Evolutionary conservation across 2,888 invertebrate species (phyloP).

Genomic region (Tinea semifulvella): DNA sequence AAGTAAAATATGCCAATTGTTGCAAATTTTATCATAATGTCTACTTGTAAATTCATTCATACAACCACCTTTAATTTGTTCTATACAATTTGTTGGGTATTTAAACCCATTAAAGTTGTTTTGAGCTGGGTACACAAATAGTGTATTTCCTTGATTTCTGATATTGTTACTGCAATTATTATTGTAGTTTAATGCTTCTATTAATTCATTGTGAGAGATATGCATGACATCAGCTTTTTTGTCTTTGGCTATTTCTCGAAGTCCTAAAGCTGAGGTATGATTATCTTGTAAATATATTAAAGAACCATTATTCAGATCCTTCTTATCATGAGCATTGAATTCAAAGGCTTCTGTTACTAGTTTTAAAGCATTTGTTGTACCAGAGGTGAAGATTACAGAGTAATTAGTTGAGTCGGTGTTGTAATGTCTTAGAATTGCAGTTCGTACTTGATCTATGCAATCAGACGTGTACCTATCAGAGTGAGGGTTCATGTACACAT

Average conservation of each 20-base stretch:
- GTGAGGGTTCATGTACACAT: slow-evolving; percentile 92
- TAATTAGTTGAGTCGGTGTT: slow-evolving; percentile 83
- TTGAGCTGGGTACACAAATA: slow-evolving; percentile 90
- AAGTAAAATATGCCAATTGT: slow-evolving; percentile 77
- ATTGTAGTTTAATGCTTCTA: slow-evolving; percentile 34
- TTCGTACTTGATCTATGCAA: slow-evolving; percentile 84
- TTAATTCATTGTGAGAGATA: slow-evolving; percentile 67
- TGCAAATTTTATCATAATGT: slow-evolving; percentile 41
- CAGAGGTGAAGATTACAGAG: slow-evolving; percentile 91
- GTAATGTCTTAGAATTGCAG: slow-evolving; percentile 85
- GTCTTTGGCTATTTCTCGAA: slow-evolving; percentile 78
- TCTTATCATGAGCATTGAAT: slow-evolving; percentile 44
- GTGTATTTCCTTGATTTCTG: slow-evolving; percentile 39
- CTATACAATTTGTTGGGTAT: slow-evolving; percentile 81
- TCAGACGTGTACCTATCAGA: slow-evolving; percentile 84
- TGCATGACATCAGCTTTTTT: slow-evolving; percentile 64
- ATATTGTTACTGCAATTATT: slow-evolving; percentile 16
- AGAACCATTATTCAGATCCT: slow-evolving; percentile 53
- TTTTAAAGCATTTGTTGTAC: slow-evolving; percentile 89
- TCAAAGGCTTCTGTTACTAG: slow-evolving; percentile 83
- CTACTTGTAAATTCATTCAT: slow-evolving; percentile 48
- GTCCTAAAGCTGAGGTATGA: slow-evolving; percentile 95
- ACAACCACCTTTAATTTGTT: slow-evolving; percentile 68
- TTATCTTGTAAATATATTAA: slow-evolving; percentile 89
- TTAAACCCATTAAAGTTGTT: slow-evolving; percentile 95